A percentile compares a stretch with the other conserved stretches of the same genome.
phyloP scores from a whole-genome alignment of 1,140 invertebrate species.

The Ceratina japonica region DNA sequence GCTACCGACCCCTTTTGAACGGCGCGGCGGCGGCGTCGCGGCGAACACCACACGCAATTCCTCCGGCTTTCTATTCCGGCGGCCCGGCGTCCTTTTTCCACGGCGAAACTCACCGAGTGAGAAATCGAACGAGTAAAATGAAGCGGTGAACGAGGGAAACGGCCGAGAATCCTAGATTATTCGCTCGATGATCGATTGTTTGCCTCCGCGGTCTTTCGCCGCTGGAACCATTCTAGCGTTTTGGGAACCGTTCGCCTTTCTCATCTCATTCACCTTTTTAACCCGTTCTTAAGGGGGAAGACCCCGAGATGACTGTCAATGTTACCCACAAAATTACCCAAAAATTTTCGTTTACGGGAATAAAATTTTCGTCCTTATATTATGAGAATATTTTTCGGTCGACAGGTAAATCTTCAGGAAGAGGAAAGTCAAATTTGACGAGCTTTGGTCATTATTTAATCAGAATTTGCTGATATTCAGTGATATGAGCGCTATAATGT shows the following conservation, averaged over 20 bases:
- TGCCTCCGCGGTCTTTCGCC: not conserved
- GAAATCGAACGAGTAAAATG: not conserved
- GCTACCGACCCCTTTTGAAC: not conserved
- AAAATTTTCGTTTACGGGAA: too few species aligned
- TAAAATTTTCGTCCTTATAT: too few species aligned
- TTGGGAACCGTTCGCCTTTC: too few species aligned
- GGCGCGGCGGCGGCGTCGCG: not conserved
- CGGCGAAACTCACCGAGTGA: not conserved
- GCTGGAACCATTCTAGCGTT: not conserved
- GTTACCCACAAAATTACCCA: too few species aligned
- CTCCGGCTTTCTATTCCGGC: not conserved
- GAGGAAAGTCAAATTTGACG: too few species aligned
- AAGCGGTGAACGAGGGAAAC: not conserved
- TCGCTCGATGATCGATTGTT: not conserved
- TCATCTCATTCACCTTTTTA: too few species aligned
- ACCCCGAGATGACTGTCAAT: too few species aligned
- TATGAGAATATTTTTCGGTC: too few species aligned
- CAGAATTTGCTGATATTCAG: too few species aligned
- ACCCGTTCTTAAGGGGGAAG: not conserved
- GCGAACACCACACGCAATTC: not conserved
- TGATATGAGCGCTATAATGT: too few species aligned
- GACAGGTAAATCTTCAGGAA: too few species aligned
- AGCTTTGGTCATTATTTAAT: too few species aligned
- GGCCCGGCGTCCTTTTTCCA: not conserved
- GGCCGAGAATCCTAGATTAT: not conserved